Evolutionary conservation across 92 coral and sea anemone genomes (phyloP).

Genomic region (Epizoanthus rinbou): DNA sequence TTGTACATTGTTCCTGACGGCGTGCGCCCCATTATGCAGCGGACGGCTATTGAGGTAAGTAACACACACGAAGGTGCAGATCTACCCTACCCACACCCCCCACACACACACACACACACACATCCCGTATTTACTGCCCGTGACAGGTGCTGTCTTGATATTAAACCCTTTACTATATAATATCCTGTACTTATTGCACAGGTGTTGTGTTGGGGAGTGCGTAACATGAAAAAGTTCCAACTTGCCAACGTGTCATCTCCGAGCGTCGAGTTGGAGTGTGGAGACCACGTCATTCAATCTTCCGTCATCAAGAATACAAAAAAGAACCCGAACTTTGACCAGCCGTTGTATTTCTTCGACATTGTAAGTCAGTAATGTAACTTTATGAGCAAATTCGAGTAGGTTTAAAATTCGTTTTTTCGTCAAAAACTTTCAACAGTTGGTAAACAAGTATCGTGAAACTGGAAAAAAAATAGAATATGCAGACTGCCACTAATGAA

Average conservation of each 20-base stretch:
- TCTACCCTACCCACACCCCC: not conserved
- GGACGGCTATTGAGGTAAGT: constrained; percentile 97
- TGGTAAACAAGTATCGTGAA: too few species aligned
- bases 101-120: too few species aligned
- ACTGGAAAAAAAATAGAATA: too few species aligned
- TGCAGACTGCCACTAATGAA: too few species aligned
- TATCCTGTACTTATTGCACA: not conserved
- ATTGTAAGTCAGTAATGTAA: constrained; percentile 61
- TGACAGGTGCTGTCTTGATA: not conserved
- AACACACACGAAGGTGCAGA: too few species aligned
- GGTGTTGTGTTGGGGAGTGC: constrained; percentile 98
- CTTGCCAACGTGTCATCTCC: constrained; percentile 89
- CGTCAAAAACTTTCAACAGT: not conserved
- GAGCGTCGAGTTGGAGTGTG: constrained; percentile 92
- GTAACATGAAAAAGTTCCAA: constrained; percentile 93
- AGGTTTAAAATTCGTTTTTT: not conserved
- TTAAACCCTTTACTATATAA: not conserved
- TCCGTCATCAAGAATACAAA: constrained; percentile 81
- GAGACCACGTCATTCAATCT: constrained; percentile 84
- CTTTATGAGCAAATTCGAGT: not conserved
- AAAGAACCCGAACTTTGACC: constrained; percentile 93
- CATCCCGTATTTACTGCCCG: not conserved
- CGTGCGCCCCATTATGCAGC: constrained; percentile 89
- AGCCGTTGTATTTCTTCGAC: constrained; percentile 90
- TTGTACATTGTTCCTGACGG: constrained; percentile 84